Evolutionary conservation across 2,888 invertebrate species (phyloP).

Genomic region (Lissonota sp.): DNA sequence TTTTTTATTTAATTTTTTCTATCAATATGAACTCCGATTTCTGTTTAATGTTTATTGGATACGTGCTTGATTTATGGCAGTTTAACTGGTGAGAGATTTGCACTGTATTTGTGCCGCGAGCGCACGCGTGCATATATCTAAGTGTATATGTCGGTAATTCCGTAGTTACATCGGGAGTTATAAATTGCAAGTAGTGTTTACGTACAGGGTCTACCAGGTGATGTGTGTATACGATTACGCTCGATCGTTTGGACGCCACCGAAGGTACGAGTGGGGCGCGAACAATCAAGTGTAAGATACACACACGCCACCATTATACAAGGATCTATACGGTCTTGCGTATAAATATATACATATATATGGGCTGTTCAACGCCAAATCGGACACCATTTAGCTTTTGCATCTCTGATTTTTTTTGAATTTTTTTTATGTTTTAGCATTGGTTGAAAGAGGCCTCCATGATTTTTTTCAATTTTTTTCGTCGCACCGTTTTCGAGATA

Average conservation of each 20-base stretch:
- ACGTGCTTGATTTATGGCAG: constrained; percentile 21
- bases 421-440: too few species aligned
- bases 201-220: constrained; percentile 28
- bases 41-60: not conserved
- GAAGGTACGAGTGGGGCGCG: constrained; percentile 10
- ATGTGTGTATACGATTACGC: constrained; percentile 44
- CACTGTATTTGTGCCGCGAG: not conserved
- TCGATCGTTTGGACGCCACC: constrained; percentile 27
- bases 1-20: not conserved
- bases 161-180: constrained; percentile 22
- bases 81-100: constrained; percentile 9
- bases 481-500: too few species aligned
- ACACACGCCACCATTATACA: not conserved
- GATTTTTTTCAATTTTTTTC: too few species aligned
- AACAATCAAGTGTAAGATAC: constrained; percentile 48
- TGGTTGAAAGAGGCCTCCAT: too few species aligned
- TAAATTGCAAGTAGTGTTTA: constrained; percentile 43
- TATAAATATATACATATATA: constrained; percentile 2
- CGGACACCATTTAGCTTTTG: too few species aligned
- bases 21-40: not conserved
- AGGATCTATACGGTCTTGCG: too few species aligned
- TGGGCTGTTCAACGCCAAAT: too few species aligned
- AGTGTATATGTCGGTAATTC: constrained; percentile 42
- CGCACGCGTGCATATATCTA: not conserved
- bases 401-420: too few species aligned